Evolutionary conservation across 2,888 invertebrate species (phyloP).

Genomic region (Drosophila vallismaia): DNA sequence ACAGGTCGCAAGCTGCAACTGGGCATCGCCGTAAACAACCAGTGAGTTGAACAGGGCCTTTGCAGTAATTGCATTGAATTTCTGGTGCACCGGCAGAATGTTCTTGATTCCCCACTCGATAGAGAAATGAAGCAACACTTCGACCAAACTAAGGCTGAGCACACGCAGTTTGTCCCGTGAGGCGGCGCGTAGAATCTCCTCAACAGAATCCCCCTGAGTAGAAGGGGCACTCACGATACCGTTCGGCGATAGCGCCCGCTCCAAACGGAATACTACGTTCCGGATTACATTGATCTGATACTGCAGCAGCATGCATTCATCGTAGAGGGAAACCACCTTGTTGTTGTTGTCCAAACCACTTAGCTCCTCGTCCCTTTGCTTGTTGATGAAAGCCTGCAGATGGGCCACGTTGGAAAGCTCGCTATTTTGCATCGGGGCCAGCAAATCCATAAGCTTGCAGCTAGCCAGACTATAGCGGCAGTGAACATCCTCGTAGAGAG

Average conservation of each 20-base stretch:
- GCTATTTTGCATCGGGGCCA: slow-evolving; percentile 91
- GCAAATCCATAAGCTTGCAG: slow-evolving; percentile 91
- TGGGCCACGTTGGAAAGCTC: slow-evolving; percentile 93
- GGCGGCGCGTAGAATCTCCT: slow-evolving; percentile 85
- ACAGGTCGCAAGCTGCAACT: slow-evolving; percentile 91
- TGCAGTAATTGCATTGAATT: slow-evolving; percentile 84
- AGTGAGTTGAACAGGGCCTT: slow-evolving; percentile 89
- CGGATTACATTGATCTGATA: slow-evolving; percentile 94
- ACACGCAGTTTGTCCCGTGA: slow-evolving; percentile 93
- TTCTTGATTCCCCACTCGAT: slow-evolving; percentile 86
- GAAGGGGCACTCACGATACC: slow-evolving; percentile 69
- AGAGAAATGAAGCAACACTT: slow-evolving; percentile 90
- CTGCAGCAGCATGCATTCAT: slow-evolving; percentile 89
- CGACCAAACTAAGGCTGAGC: slow-evolving; percentile 92
- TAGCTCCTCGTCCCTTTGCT: slow-evolving; percentile 86
- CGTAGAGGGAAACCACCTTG: slow-evolving; percentile 85
- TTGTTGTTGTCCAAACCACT: slow-evolving; percentile 83
- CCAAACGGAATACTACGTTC: slow-evolving; percentile 90
- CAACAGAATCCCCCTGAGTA: slow-evolving; percentile 55
- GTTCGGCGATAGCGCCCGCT: slow-evolving; percentile 85
- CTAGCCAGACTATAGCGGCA: slow-evolving; percentile 93
- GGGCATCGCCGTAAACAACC: slow-evolving; percentile 91
- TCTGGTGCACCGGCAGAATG: slow-evolving; percentile 82
- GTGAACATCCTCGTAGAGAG: slow-evolving; percentile 91
- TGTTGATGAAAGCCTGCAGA: slow-evolving; percentile 92